Conservation (phyloP, 1,140 invertebrate species). For the Acromyrmex heyeri region DNA sequence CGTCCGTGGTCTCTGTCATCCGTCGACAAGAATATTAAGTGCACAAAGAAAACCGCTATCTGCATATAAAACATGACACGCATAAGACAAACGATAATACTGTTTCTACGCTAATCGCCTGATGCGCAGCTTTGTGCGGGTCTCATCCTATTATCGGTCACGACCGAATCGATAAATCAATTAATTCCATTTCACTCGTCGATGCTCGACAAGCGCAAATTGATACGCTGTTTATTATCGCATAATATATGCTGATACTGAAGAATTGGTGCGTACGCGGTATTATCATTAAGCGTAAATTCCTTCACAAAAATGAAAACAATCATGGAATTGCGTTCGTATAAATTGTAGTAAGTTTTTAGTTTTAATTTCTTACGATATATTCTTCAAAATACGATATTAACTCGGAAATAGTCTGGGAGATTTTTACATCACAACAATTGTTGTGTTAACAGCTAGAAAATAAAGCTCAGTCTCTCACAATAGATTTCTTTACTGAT, state of each 20-base stretch:
- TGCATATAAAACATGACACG: slow-evolving; percentile 37
- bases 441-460: too few relatives aligned
- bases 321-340: not conserved
- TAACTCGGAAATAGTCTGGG: too few relatives aligned
- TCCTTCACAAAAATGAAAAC: not conserved
- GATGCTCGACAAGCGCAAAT: slow-evolving; percentile 51
- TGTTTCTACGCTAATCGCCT: slow-evolving; percentile 35
- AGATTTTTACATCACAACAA: too few relatives aligned
- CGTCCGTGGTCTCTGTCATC: not conserved
- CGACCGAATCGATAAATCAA: slow-evolving; percentile 62
- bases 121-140: slow-evolving; percentile 38
- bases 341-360: not conserved
- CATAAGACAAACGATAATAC: slow-evolving; percentile 46
- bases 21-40: slow-evolving; percentile 12
- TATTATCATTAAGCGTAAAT: slow-evolving; percentile 22
- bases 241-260: not conserved
- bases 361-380: not conserved
- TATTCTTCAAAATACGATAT: not conserved
- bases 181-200: slow-evolving; percentile 49
- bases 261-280: slow-evolving; percentile 10
- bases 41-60: slow-evolving; percentile 46
- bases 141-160: slow-evolving; percentile 61
- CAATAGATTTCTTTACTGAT: too few relatives aligned
- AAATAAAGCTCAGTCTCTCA: too few relatives aligned
- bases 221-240: slow-evolving; percentile 48